A percentile compares a stretch with the other conserved stretches of the same genome.
Evolutionary conservation across 2,888 invertebrate species (phyloP).

Genomic region (Megastigmus dorsalis): DNA sequence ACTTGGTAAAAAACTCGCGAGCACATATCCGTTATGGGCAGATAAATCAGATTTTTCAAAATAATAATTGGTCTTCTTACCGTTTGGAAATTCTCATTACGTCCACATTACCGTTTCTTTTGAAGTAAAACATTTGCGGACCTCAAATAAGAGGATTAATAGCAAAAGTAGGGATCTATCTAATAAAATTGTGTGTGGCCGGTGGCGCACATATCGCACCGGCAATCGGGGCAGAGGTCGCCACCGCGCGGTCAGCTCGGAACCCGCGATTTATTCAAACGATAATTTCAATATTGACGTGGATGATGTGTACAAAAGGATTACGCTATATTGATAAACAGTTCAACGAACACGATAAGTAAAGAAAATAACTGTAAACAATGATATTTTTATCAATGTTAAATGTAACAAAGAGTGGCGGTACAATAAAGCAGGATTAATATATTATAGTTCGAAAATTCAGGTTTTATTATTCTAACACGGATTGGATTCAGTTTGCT

Average conservation of each 20-base stretch:
- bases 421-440: no score
- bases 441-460: no score
- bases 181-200: neutral
- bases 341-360: no score
- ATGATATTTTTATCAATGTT: no score
- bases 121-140: constrained; percentile 12
- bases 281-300: no score
- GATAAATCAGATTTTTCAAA: neutral
- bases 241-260: neutral
- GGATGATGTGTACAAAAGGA: no score
- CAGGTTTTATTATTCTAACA: no score
- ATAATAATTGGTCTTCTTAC: constrained; percentile 27
- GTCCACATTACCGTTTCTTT: neutral
- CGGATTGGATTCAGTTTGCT: no score
- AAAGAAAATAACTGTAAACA: no score
- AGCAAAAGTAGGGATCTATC: neutral
- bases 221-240: constrained; percentile 1
- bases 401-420: no score
- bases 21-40: neutral
- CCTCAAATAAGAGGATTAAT: neutral
- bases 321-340: no score
- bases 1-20: neutral
- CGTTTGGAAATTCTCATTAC: neutral
- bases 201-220: neutral
- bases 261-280: constrained; percentile 4